Evolutionary conservation across 2,113 vertebrate genomes (phyloP).

Genomic region (Gadus macrocephalus): DNA sequence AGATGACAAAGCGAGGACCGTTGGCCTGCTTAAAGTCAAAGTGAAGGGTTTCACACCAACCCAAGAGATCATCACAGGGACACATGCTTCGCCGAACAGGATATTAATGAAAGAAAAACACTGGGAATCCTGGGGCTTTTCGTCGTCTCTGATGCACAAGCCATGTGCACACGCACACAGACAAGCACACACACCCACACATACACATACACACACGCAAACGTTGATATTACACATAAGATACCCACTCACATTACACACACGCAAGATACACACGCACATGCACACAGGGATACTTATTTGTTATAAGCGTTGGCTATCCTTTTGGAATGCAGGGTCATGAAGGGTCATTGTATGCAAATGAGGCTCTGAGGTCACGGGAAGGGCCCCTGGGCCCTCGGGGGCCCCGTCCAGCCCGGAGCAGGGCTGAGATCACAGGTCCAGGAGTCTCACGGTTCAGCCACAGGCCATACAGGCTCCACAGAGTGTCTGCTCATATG

Average conservation of each 20-base stretch:
- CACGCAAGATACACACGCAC: background rate
- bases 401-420: constrained; percentile 7
- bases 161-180: background rate
- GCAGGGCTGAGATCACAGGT: constrained; percentile 32
- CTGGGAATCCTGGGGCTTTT: constrained; percentile 67
- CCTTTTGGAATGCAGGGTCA: constrained; percentile 19
- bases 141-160: constrained; percentile 28
- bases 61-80: constrained; percentile 60
- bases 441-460: constrained; percentile 26
- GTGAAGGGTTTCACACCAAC: constrained; percentile 66
- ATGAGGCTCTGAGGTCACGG: constrained; percentile 37
- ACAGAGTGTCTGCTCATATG: constrained; percentile 32
- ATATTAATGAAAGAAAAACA: constrained; percentile 80
- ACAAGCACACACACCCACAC: constrained; percentile 3
- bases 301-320: background rate
- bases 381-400: constrained; percentile 25
- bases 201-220: constrained; percentile 7
- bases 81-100: constrained; percentile 69
- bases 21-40: constrained; percentile 1
- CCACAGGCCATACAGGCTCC: constrained; percentile 16
- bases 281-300: background rate
- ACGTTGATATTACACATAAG: background rate
- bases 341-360: constrained; percentile 49
- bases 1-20: background rate
- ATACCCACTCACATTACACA: background rate